Conservation (phyloP, 2,888 invertebrate species). For the Cataglyphis rosenhaueri region DNA sequence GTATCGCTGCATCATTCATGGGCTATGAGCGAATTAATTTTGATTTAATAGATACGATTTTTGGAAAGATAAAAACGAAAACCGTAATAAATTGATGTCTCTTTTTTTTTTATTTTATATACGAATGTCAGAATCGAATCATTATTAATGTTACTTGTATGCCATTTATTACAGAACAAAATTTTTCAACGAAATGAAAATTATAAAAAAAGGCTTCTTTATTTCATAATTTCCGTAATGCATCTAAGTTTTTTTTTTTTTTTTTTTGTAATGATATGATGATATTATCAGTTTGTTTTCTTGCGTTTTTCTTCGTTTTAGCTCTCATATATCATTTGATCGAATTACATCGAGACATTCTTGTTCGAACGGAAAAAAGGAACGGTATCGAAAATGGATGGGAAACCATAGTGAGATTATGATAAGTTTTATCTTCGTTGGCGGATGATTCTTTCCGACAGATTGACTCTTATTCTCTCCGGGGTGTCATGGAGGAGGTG, state of each 20-base stretch:
- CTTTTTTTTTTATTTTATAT: not conserved
- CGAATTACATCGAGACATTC: not conserved
- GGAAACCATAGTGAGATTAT: conserved; percentile 31
- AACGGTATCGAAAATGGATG: conserved; percentile 26
- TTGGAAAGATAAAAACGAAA: not conserved
- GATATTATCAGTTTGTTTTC: not conserved
- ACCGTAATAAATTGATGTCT: not conserved
- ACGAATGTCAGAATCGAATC: not conserved
- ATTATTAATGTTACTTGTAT: not conserved
- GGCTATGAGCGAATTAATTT: not conserved
- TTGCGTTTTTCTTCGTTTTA: not conserved
- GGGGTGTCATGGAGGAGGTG: conserved; percentile 9
- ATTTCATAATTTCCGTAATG: not conserved
- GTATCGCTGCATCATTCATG: conserved; percentile 31
- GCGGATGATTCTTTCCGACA: conserved; percentile 47
- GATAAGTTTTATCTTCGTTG: conserved; percentile 20
- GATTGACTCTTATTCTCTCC: conserved; percentile 47
- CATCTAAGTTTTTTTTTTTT: not conserved
- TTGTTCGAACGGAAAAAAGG: not conserved
- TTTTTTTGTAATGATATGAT: not conserved
- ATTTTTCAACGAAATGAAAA: not conserved
- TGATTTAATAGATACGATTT: conserved; percentile 5
- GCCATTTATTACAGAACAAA: not conserved
- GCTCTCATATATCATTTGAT: not conserved
- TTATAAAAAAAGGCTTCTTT: not conserved